Conservation (phyloP, 2,888 invertebrate genomes). For the Dryococelus australis region DNA sequence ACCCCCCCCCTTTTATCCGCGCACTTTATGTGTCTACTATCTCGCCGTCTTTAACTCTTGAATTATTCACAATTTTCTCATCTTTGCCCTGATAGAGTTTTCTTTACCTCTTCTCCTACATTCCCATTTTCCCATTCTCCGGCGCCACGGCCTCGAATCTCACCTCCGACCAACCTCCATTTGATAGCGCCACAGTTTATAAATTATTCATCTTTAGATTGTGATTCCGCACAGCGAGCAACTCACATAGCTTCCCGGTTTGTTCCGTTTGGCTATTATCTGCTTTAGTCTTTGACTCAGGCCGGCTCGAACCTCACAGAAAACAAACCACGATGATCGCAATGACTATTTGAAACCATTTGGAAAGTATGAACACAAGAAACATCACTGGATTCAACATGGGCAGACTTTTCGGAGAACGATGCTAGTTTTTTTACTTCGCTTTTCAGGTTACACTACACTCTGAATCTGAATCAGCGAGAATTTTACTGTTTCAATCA, state of each 20-base stretch:
- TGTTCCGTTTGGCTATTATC: conserved; percentile 5
- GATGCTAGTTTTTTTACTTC: no score
- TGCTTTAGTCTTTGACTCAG: not conserved
- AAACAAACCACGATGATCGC: no score
- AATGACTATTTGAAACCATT: no score
- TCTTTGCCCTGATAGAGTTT: conserved; percentile 35
- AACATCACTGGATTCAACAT: no score
- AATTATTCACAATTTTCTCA: conserved; percentile 37
- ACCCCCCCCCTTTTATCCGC: not conserved
- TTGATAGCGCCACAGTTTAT: not conserved
- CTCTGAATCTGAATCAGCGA: no score
- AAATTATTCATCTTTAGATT: conserved; percentile 9
- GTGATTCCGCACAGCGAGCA: not conserved
- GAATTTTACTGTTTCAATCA: no score
- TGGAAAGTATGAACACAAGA: no score
- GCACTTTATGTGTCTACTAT: conserved; percentile 20
- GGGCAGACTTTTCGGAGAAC: no score
- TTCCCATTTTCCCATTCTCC: not conserved
- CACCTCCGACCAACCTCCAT: conserved; percentile 19
- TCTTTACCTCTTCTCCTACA: conserved; percentile 21
- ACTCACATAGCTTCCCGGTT: not conserved
- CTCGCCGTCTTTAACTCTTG: conserved; percentile 28
- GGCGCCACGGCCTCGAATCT: conserved; percentile 3
- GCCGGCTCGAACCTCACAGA: no score
- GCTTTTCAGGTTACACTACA: no score